Evolutionary conservation across 2,888 invertebrate genomes (phyloP).

Genomic region (Clusia tigrina): DNA sequence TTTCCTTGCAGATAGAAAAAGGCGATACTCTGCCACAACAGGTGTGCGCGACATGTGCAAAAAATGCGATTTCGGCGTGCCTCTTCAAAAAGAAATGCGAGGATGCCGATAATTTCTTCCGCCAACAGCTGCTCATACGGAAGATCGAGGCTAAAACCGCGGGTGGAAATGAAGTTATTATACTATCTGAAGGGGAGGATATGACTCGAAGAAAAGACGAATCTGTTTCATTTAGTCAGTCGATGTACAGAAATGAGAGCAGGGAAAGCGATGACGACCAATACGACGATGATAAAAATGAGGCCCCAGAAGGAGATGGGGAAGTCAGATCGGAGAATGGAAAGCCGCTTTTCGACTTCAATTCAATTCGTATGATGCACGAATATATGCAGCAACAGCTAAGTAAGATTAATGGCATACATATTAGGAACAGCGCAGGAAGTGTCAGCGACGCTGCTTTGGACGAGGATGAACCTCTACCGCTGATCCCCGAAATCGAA

Average conservation of each 20-base stretch:
- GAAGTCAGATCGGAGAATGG: constrained; percentile 37
- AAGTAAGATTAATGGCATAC: constrained; percentile 50
- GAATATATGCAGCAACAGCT: constrained; percentile 61
- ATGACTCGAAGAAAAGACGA: too few relatives aligned
- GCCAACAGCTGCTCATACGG: constrained; percentile 58
- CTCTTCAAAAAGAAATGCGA: constrained; percentile 63
- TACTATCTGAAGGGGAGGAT: constrained; percentile 35
- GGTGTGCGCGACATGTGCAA: constrained; percentile 60
- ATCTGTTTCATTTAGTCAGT: not conserved
- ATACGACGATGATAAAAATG: constrained; percentile 26
- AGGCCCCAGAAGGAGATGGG: constrained; percentile 34
- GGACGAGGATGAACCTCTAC: constrained; percentile 59
- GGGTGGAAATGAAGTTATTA: constrained; percentile 31
- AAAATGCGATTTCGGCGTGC: constrained; percentile 59
- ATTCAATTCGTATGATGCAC: constrained; percentile 60
- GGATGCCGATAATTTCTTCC: constrained; percentile 62
- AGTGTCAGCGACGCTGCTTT: constrained; percentile 42
- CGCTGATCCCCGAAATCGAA: constrained; percentile 63
- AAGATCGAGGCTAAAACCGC: constrained; percentile 50
- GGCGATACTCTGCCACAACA: constrained; percentile 61
- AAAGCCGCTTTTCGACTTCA: constrained; percentile 46
- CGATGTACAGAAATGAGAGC: constrained; percentile 13
- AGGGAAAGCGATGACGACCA: constrained; percentile 27
- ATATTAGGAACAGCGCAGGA: constrained; percentile 24
- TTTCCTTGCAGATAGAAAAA: constrained; percentile 54